Conservation (phyloP, 2,113 vertebrate species). For the Corynorhinus townsendii region DNA sequence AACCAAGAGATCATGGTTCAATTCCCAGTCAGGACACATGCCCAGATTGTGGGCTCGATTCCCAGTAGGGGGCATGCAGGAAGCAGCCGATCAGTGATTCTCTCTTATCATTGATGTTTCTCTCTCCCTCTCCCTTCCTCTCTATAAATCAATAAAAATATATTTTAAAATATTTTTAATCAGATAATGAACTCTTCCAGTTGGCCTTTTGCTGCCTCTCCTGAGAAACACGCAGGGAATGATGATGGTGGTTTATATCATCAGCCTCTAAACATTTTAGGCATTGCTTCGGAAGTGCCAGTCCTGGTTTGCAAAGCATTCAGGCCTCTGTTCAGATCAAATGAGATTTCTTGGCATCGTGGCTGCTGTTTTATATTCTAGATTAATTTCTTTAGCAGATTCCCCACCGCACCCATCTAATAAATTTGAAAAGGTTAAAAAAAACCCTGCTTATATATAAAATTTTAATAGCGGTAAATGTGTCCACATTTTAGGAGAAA, state of each 20-base stretch:
- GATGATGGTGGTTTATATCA: background rate
- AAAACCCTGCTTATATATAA: background rate
- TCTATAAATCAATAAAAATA: no score
- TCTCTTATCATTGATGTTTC: no score
- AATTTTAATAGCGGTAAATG: background rate
- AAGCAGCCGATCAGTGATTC: no score
- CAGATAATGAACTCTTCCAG: background rate
- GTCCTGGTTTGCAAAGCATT: background rate
- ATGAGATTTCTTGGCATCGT: background rate
- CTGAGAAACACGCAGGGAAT: background rate
- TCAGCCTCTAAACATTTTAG: background rate
- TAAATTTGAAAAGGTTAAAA: background rate
- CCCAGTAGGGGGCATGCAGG: no score
- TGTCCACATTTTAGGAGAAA: background rate
- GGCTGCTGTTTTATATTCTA: background rate
- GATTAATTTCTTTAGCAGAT: background rate
- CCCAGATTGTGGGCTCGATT: no score
- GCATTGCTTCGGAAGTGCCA: background rate
- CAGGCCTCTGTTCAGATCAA: background rate
- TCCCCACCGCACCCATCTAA: background rate
- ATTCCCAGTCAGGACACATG: no score
- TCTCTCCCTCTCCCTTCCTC: no score
- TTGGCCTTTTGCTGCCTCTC: background rate
- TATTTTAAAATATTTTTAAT: background rate
- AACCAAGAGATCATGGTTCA: no score